A percentile compares a stretch with the other conserved stretches of the same genome.
These are phyloP conservation scores for Drosophila ambigua DNA, from an alignment of 1,140 invertebrate species.

Conservation along the genomic window DNA sequence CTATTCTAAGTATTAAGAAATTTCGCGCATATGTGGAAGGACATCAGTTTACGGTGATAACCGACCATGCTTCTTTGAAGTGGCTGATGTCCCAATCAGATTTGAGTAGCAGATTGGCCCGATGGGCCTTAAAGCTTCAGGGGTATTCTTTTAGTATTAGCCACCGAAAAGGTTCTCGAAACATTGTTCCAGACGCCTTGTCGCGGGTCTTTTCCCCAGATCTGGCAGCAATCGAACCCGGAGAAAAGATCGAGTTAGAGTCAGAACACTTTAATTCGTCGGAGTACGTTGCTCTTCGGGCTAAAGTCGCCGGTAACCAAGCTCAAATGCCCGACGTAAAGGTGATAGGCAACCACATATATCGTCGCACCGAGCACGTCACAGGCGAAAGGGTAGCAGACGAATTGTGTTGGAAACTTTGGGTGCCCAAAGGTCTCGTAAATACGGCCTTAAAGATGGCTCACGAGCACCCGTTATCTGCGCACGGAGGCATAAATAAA, in stretches of 20 bases:
- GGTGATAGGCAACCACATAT: conserved; percentile 1
- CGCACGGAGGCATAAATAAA: no score
- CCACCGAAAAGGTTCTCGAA: no score
- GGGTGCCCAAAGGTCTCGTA: no score
- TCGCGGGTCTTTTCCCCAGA: no score
- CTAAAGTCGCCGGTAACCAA: neutral
- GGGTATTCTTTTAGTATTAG: neutral
- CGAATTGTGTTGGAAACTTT: no score
- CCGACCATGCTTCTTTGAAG: conserved; percentile 4
- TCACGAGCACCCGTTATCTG: no score
- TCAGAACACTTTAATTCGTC: no score
- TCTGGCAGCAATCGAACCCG: no score
- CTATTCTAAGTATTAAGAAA: neutral
- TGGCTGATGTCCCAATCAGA: conserved; percentile 3
- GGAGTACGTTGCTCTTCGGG: neutral
- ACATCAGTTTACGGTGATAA: neutral
- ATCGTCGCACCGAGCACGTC: neutral
- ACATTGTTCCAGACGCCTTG: no score
- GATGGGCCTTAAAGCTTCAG: neutral
- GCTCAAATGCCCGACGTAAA: conserved; percentile 3
- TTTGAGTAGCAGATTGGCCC: neutral
- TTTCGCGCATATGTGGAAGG: neutral
- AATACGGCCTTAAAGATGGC: no score
- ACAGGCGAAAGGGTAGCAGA: no score
- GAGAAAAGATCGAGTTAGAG: no score